Conservation (phyloP, 2,797 vertebrate genomes). For the Hoplostethus atlanticus region DNA sequence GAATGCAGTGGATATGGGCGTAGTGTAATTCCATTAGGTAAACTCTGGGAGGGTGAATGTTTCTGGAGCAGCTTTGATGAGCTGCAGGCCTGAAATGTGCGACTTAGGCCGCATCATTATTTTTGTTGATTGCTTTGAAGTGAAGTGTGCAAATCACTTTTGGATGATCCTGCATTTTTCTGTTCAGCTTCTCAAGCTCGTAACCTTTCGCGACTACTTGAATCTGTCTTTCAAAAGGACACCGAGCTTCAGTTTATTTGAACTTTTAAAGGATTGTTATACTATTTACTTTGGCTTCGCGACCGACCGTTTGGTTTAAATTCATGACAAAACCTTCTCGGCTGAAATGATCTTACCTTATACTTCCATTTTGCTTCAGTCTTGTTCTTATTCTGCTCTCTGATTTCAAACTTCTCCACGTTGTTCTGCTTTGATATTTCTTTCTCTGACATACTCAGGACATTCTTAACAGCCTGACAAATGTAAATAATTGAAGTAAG, state of each 20-base stretch:
- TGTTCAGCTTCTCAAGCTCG: slow-evolving; percentile 36
- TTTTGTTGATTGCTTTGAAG: slow-evolving; percentile 67
- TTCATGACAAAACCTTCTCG: background rate
- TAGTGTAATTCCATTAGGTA: slow-evolving; percentile 72
- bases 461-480: slow-evolving; percentile 90
- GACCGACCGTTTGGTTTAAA: slow-evolving; percentile 26
- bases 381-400: slow-evolving; percentile 98
- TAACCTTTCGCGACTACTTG: slow-evolving; percentile 38
- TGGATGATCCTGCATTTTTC: slow-evolving; percentile 43
- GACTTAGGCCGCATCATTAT: slow-evolving; percentile 53
- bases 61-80: slow-evolving; percentile 70
- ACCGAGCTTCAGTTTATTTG: slow-evolving; percentile 31
- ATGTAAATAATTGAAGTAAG: slow-evolving; percentile 13
- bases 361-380: slow-evolving; percentile 99
- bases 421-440: slow-evolving; percentile 92
- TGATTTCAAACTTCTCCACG: slow-evolving; percentile 92
- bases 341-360: slow-evolving; percentile 86
- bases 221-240: slow-evolving; percentile 34
- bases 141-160: slow-evolving; percentile 68
- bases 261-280: slow-evolving; percentile 32
- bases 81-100: slow-evolving; percentile 70
- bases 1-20: slow-evolving; percentile 63
- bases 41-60: slow-evolving; percentile 61
- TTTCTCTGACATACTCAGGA: slow-evolving; percentile 90
- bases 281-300: slow-evolving; percentile 37